Evolutionary conservation across 92 coral and sea anemone species (phyloP).

Genomic region (Porites cylindrica): DNA sequence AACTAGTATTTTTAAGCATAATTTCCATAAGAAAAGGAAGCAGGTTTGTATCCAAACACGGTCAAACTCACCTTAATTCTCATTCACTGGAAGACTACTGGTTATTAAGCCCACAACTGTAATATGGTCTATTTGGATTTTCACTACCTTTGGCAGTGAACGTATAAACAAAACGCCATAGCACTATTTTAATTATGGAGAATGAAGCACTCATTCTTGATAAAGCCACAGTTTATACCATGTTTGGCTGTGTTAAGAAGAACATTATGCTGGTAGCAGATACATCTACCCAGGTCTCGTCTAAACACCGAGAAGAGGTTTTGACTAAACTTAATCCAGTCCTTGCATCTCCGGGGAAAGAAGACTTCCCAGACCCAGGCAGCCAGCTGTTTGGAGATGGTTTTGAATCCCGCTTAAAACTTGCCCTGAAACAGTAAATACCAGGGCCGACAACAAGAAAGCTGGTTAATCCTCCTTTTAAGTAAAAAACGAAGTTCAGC

Average conservation of each 20-base stretch:
- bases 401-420: slow-evolving; percentile 41
- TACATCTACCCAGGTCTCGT: slow-evolving; percentile 57
- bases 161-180: too few species aligned
- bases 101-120: too few species aligned
- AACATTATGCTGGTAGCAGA: slow-evolving; percentile 57
- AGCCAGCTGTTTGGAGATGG: slow-evolving; percentile 58
- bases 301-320: slow-evolving; percentile 66
- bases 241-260: slow-evolving; percentile 44
- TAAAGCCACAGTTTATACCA: slow-evolving; percentile 30
- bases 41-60: too few species aligned
- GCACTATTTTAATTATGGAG: neutral
- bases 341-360: slow-evolving; percentile 60
- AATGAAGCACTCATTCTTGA: slow-evolving; percentile 41
- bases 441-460: slow-evolving; percentile 18
- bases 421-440: slow-evolving; percentile 42
- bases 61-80: too few species aligned
- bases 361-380: slow-evolving; percentile 60
- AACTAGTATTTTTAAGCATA: too few species aligned
- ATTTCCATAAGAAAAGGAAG: too few species aligned
- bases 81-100: too few species aligned
- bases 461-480: slow-evolving; percentile 45
- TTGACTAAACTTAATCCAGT: slow-evolving; percentile 59
- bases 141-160: too few species aligned
- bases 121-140: too few species aligned
- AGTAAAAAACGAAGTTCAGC: too few species aligned